Evolutionary conservation across 2,888 invertebrate species (phyloP).

Genomic region (Stratiomys singularior): DNA sequence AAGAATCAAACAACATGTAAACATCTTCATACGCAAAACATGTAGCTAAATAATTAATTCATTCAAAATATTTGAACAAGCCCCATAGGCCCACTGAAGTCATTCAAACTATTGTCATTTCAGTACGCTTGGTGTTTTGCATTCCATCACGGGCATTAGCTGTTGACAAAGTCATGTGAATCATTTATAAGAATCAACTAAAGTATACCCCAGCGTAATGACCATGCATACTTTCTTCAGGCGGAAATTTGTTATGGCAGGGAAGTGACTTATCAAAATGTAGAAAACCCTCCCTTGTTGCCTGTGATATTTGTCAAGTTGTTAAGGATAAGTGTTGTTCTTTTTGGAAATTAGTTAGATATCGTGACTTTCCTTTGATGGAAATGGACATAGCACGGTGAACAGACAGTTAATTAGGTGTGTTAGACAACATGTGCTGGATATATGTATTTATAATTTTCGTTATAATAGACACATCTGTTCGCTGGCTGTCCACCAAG

Average conservation of each 20-base stretch:
- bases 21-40: background rate
- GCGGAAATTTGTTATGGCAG: background rate
- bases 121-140: background rate
- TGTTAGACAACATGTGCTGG: too few species aligned
- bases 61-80: background rate
- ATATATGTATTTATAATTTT: too few species aligned
- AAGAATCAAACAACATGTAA: too few species aligned
- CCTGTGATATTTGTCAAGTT: too few species aligned
- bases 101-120: background rate
- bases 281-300: too few species aligned
- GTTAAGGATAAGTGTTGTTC: too few species aligned
- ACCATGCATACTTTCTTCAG: background rate
- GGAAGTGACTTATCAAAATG: background rate
- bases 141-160: background rate
- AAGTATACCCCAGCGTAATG: background rate
- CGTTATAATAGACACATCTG: too few species aligned
- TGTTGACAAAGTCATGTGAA: background rate
- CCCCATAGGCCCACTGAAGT: background rate
- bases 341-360: too few species aligned
- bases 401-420: too few species aligned
- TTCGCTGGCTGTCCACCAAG: too few species aligned
- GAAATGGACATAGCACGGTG: too few species aligned
- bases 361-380: too few species aligned
- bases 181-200: background rate
- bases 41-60: constrained; percentile 17